phyloP scores from a whole-genome alignment of 2,113 vertebrate genomes.

The Melierax canorus region DNA sequence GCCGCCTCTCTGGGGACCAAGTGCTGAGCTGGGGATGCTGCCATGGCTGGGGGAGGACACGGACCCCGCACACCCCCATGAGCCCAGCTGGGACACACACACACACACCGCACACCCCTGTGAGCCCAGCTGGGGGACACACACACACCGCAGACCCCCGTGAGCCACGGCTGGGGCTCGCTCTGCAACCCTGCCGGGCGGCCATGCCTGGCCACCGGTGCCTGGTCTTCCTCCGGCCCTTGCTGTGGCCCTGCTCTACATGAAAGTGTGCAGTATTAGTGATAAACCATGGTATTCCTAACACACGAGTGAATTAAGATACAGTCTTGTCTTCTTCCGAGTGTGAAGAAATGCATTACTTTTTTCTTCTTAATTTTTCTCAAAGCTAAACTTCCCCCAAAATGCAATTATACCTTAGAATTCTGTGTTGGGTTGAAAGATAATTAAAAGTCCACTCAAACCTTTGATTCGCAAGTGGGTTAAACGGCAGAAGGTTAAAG shows the following conservation, averaged over 20 bases:
- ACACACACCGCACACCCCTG: no score
- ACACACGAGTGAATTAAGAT: background rate
- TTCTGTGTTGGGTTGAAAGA: background rate
- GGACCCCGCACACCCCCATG: fast-evolving
- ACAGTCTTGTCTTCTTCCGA: background rate
- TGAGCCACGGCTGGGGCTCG: background rate
- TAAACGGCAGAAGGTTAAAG: background rate
- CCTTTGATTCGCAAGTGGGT: background rate
- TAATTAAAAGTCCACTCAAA: background rate
- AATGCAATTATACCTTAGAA: background rate
- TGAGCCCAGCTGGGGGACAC: no score
- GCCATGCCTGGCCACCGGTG: fast-evolving
- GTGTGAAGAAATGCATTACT: background rate
- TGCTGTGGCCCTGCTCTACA: background rate
- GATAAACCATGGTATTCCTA: background rate
- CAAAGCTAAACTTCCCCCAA: background rate
- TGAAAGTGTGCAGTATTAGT: background rate
- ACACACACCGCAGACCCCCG: fast-evolving
- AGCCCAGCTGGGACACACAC: no score
- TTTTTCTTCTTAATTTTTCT: background rate
- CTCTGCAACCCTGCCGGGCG: background rate
- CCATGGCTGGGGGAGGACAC: fast-evolving
- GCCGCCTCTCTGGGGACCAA: background rate
- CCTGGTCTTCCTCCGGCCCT: background rate
- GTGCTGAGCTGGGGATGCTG: background rate